Conservation (phyloP, 2,797 vertebrate genomes). For the Sebastes baramenuke region DNA sequence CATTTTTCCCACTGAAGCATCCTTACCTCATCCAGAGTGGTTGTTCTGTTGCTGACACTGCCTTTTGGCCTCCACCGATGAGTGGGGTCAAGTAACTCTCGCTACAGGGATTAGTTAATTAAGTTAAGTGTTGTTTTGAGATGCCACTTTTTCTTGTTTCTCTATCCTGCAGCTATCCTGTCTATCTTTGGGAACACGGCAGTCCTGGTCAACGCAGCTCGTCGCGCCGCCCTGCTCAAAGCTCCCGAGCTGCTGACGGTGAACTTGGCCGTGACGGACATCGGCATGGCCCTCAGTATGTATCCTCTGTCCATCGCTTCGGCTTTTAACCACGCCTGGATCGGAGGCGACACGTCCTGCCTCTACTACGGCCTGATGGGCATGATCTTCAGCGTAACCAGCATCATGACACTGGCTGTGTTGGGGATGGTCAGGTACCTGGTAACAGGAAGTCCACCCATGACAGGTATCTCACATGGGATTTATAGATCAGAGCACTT, state of each 20-base stretch:
- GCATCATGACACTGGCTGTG: constrained; percentile 72
- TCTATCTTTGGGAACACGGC: constrained; percentile 58
- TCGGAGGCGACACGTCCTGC: constrained; percentile 66
- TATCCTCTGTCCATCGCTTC: constrained; percentile 74
- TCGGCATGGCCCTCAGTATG: constrained; percentile 78
- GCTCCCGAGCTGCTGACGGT: constrained; percentile 75
- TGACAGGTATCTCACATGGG: constrained; percentile 51
- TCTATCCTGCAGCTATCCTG: constrained; percentile 20
- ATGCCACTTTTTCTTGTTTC: not conserved
- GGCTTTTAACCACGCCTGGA: constrained; percentile 72
- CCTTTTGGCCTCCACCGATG: not conserved
- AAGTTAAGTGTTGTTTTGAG: not conserved
- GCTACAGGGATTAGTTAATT: not conserved
- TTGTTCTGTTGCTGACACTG: not conserved
- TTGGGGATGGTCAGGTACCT: constrained; percentile 73
- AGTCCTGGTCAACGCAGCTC: constrained; percentile 50
- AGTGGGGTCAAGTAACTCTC: not conserved
- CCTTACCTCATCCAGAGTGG: not conserved
- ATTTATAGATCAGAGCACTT: not conserved
- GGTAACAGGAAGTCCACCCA: constrained; percentile 63
- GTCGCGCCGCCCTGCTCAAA: constrained; percentile 55
- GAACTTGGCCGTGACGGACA: constrained; percentile 73
- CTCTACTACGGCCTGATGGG: constrained; percentile 78
- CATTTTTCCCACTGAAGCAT: not conserved
- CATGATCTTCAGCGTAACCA: constrained; percentile 76